Conservation (phyloP, 2,888 invertebrate genomes). For the Leucoptera coffeella region DNA sequence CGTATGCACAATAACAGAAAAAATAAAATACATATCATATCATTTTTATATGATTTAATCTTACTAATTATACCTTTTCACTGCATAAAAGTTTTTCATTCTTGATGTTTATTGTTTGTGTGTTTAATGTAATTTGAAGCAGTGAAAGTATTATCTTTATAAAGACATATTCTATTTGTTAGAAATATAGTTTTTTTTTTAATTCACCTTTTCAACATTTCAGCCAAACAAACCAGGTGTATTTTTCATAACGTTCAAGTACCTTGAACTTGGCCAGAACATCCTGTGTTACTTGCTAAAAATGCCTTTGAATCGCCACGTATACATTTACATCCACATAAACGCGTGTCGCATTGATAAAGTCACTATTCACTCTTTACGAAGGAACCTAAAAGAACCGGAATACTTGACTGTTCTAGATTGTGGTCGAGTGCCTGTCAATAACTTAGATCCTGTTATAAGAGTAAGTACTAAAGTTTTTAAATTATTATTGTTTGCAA, state of each 20-base stretch:
- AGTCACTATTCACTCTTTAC: constrained; percentile 22
- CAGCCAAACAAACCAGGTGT: constrained; percentile 23
- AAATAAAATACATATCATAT: too few relatives aligned
- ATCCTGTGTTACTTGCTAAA: constrained; percentile 27
- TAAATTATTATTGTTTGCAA: too few relatives aligned
- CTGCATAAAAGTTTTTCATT: too few relatives aligned
- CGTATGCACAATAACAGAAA: too few relatives aligned
- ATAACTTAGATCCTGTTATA: constrained; percentile 41
- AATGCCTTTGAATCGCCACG: constrained; percentile 25
- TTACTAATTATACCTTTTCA: too few relatives aligned
- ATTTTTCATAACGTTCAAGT: constrained; percentile 21
- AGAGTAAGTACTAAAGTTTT: constrained; percentile 17
- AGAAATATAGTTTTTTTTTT: too few relatives aligned
- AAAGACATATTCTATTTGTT: too few relatives aligned
- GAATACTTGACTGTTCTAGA: constrained; percentile 26
- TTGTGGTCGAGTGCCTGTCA: constrained; percentile 39
- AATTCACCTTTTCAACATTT: constrained; percentile 1
- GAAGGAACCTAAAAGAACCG: constrained; percentile 13
- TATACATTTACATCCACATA: constrained; percentile 22
- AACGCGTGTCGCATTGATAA: constrained; percentile 17
- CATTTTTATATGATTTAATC: too few relatives aligned
- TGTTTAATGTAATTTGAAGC: too few relatives aligned
- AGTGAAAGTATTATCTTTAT: too few relatives aligned
- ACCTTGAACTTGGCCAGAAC: constrained; percentile 19
- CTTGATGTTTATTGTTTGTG: too few relatives aligned